Evolutionary conservation across 92 coral and sea anemone species (phyloP).

Genomic region (Palythoa grandiflora): DNA sequence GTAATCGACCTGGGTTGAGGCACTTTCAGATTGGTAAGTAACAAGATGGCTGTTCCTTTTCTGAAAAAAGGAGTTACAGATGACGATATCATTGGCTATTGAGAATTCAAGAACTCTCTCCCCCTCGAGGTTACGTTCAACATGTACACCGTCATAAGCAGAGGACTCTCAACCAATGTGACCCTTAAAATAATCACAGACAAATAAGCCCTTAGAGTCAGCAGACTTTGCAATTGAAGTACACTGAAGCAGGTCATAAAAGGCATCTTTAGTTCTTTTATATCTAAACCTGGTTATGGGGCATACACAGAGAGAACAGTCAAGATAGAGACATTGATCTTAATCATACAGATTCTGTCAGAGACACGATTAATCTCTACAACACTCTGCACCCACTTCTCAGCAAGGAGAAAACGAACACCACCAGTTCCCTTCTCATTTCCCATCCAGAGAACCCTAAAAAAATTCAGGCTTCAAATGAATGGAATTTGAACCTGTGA

Average conservation of each 20-base stretch:
- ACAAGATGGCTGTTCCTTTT: conserved; percentile 46
- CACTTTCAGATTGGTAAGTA: conserved; percentile 45
- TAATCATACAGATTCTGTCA: conserved; percentile 21
- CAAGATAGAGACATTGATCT: background rate
- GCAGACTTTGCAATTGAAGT: conserved; percentile 14
- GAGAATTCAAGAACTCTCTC: conserved; percentile 44
- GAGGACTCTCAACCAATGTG: conserved; percentile 39
- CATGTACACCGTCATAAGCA: conserved; percentile 56
- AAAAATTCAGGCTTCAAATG: too few species aligned
- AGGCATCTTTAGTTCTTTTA: conserved; percentile 24
- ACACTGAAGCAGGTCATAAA: conserved; percentile 18
- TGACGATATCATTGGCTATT: conserved; percentile 28
- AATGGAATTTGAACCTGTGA: too few species aligned
- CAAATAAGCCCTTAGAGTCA: conserved; percentile 15
- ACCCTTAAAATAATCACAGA: conserved; percentile 52
- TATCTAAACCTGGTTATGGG: conserved; percentile 45
- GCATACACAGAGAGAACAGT: conserved; percentile 47
- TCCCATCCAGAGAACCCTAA: conserved; percentile 54
- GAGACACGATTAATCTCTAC: conserved; percentile 24
- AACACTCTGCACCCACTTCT: conserved; percentile 42
- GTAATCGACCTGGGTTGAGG: conserved; percentile 53
- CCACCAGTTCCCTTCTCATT: conserved; percentile 39
- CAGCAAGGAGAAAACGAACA: conserved; percentile 44
- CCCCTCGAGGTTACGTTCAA: conserved; percentile 48
- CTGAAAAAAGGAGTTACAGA: conserved; percentile 54